Evolutionary conservation across 2,888 invertebrate genomes (phyloP), one percentile per base, ranked within the genome.

Genomic region (Sarcophaga caerulescens): DNA sequence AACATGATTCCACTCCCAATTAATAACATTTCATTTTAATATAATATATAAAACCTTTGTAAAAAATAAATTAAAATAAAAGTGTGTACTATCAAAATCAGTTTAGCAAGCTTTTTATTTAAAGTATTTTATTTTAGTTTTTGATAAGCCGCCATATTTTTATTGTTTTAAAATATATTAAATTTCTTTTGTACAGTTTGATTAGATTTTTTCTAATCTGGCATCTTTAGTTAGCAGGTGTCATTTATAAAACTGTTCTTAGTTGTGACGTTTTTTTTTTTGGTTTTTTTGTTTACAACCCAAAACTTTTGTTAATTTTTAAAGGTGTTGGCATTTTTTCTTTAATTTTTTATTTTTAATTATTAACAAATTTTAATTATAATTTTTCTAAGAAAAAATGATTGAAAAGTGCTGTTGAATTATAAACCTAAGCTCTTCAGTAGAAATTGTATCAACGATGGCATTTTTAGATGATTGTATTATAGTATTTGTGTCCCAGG

Each of bases 401-500:
- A 12, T 66, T 6, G 47, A 59, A 65, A 65, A 44, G 65, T 76
- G 47, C 59, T 69, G 62, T 63, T 19, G 4, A 77, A 19, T 66
- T 25, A 70, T 45, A 59, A n/a, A 52, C 4, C 14, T 19, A 81
- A 60, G 23, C 1, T 23, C 3, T 19, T 11, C 17, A 69, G 17
- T 1, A 21, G 14, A 77, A 66, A 59, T 62, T 44, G n/a, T 45
- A 60, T 44, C 6, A 21, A 83, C 84, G 76, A 98, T 98, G 98
- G 96, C 96, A 89, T 97, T 98, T 92, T 93, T 97, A 80, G 96
- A 96, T 92, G 98, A 98, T 94, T 96, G 97, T 60, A 94, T 96
- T 85, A 96, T 98, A 88, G 96, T 98, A 92, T 94, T 97, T 88
- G 95, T 96, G 90, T 97, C 97, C 75, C 96, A 97, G 95, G 97